Conservation (phyloP, 2,113 vertebrate genomes). For the Bufo gargarizans region DNA sequence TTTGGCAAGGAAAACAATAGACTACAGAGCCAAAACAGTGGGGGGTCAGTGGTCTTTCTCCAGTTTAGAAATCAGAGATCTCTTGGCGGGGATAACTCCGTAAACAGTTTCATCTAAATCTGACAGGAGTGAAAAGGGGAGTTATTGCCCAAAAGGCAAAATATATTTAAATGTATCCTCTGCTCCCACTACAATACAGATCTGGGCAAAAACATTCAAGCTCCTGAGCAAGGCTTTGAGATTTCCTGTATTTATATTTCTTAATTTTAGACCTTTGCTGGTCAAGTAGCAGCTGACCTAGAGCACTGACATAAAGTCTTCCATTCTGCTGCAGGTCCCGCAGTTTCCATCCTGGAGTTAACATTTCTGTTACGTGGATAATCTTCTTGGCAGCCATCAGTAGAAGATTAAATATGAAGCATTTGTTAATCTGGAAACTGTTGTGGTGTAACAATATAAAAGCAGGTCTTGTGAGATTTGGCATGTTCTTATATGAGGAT, state of each 20-base stretch:
- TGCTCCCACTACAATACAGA: background rate
- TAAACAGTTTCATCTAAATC: conserved; percentile 49
- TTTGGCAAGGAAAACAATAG: conserved; percentile 52
- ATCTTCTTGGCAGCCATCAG: conserved; percentile 20
- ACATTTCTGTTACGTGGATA: background rate
- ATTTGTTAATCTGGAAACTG: conserved; percentile 23
- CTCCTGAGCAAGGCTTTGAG: background rate
- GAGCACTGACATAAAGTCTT: background rate
- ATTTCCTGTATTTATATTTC: background rate
- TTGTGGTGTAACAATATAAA: conserved; percentile 22
- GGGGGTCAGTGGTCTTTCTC: conserved; percentile 36
- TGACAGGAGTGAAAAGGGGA: background rate
- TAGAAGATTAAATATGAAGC: conserved; percentile 18
- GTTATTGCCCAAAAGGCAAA: background rate
- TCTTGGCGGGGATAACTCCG: conserved; percentile 14
- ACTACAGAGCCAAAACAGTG: conserved; percentile 16
- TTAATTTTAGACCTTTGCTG: background rate
- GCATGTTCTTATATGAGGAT: background rate
- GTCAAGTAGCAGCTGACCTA: background rate
- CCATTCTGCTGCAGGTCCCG: background rate
- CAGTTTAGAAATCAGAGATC: conserved; percentile 40
- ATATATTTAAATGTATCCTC: conserved; percentile 47
- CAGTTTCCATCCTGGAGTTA: background rate
- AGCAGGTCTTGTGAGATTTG: conserved; percentile 20
- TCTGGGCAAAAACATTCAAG: background rate